A percentile compares a stretch with the other conserved stretches of the same genome.
Conservation (phyloP, 1,140 invertebrate genomes). For the Aricia agestis region DNA sequence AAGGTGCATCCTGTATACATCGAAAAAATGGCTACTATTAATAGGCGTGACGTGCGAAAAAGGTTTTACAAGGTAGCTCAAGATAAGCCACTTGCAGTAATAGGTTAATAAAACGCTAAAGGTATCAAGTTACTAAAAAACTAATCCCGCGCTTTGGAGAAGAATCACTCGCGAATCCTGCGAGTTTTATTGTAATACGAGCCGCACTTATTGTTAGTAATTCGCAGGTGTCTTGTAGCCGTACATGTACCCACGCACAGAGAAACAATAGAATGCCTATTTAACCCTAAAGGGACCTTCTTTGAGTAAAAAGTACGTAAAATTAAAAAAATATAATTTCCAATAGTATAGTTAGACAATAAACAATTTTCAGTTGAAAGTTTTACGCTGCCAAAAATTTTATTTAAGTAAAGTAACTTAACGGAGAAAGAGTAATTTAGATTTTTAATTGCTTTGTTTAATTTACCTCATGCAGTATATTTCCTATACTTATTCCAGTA, state of each 20-base stretch:
- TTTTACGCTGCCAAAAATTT: neutral
- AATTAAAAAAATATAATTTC: no score
- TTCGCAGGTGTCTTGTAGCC: conserved; percentile 34
- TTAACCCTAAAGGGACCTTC: neutral
- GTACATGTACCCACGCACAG: conserved; percentile 17
- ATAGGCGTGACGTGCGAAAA: neutral
- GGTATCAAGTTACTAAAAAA: conserved; percentile 5
- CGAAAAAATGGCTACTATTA: neutral
- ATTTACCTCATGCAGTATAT: neutral
- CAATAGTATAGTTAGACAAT: no score
- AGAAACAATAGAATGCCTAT: neutral
- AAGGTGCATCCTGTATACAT: neutral
- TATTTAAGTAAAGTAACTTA: neutral
- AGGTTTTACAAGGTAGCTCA: neutral
- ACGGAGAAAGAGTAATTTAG: neutral
- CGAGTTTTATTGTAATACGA: conserved; percentile 37
- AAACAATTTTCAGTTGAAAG: no score
- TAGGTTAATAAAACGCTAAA: conserved; percentile 15
- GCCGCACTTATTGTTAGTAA: conserved; percentile 33
- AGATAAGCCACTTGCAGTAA: conserved; percentile 9
- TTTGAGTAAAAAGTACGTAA: neutral
- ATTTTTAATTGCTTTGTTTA: conserved; percentile 9
- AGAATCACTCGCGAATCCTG: neutral
- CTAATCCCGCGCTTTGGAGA: neutral
- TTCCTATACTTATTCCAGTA: neutral